Conservation (phyloP, 2,797 vertebrate species). For the Gymnopithys bicolor region DNA sequence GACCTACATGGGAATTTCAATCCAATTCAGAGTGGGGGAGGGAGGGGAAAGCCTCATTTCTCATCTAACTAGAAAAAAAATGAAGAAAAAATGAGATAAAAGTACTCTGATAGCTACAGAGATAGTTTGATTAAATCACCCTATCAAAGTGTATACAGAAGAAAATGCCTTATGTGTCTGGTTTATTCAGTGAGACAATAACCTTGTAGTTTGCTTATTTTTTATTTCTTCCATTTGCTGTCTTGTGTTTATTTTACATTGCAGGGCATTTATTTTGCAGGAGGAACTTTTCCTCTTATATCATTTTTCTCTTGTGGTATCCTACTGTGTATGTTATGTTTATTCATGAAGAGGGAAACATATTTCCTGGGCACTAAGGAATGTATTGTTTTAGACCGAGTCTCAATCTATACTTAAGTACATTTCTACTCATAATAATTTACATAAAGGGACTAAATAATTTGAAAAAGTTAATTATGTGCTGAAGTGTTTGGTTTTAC, state of each 20-base stretch:
- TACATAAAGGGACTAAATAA: background rate
- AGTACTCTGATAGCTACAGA: background rate
- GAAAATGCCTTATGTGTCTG: background rate
- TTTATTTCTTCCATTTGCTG: conserved; percentile 42
- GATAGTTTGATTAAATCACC: conserved; percentile 27
- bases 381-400: background rate
- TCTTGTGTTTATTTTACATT: conserved; percentile 60
- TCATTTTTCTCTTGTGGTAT: conserved; percentile 6
- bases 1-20: background rate
- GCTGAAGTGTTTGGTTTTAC: background rate
- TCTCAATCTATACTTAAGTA: background rate
- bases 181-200: conserved; percentile 4
- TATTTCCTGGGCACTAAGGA: background rate
- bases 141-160: background rate
- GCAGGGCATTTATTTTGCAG: conserved; percentile 49
- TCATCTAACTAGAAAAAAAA: background rate
- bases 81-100: background rate
- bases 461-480: background rate
- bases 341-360: conserved; percentile 55
- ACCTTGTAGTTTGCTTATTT: conserved; percentile 42
- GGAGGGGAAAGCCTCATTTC: background rate
- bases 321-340: conserved; percentile 45
- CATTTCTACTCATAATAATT: background rate
- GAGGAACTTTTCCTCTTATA: conserved; percentile 33
- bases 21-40: fast-evolving